Conservation (phyloP, 2,797 vertebrate species). For the Cheirogaleus major region DNA sequence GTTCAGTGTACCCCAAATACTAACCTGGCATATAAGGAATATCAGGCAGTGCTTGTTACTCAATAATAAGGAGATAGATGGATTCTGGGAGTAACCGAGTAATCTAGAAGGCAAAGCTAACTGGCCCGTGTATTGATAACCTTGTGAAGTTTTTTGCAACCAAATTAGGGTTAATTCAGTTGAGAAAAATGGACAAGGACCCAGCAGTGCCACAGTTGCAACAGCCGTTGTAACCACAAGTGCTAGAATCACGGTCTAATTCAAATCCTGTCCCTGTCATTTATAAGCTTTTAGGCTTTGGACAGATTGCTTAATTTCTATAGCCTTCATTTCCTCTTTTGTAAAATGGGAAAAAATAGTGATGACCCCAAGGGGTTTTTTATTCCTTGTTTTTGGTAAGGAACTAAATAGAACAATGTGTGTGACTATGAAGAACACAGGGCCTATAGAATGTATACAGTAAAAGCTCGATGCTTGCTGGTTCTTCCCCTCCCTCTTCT, state of each 20-base stretch:
- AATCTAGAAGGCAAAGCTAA: neutral
- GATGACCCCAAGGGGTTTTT: neutral
- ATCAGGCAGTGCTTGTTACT: neutral
- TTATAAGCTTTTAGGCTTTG: neutral
- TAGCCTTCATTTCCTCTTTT: neutral
- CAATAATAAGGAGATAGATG: neutral
- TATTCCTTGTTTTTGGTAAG: neutral
- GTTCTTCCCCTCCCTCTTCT: neutral
- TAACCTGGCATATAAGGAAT: neutral
- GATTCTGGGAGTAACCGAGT: neutral
- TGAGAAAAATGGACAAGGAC: neutral
- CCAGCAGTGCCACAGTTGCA: accelerated
- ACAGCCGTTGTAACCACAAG: accelerated
- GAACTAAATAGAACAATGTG: neutral
- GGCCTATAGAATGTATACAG: neutral
- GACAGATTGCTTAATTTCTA: neutral
- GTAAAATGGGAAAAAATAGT: neutral
- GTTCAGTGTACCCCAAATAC: neutral
- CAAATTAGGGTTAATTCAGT: neutral
- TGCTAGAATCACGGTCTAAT: neutral
- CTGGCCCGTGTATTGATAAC: neutral
- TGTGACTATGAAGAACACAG: neutral
- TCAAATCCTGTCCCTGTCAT: neutral
- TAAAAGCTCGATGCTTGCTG: neutral
- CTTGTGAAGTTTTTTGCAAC: neutral